Evolutionary conservation across 2,888 invertebrate species (phyloP), one percentile per base, ranked within the genome.

Genomic region (Lithodes maja): DNA sequence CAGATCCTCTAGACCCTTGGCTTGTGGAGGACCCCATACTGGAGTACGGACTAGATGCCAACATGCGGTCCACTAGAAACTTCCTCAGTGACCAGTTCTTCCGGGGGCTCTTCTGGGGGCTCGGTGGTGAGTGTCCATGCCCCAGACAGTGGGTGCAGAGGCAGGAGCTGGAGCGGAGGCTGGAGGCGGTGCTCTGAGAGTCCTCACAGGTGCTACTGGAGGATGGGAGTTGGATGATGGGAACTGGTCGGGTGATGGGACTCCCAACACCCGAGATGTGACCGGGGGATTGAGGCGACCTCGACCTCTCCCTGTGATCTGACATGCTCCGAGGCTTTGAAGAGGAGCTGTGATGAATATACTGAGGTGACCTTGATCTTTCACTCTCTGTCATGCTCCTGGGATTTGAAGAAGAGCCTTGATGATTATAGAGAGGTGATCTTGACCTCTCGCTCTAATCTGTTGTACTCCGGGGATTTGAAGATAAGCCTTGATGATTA

Each of bases 61-160:
- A 54, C 89, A 89, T 89, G 12, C 85, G 85, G 69, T 89, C 89
- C 53, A 89, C 69, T 17, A 89, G 83, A 69, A 89, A 89, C 82
- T 83, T 89, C n/a, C 89, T 68, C 7, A 89, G 83, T 3, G 89
- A 89, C 85, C 89, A 85, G 85, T 83, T 85, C 55, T 86, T 89
- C 55, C 89, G 55, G 2, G 85, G 85, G 49, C 82, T 85, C 77
- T 83, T 89, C 78, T 85, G 89, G 7, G 89, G 85, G 78, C 89
- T 85, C 2, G 89, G 83, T 61, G 89, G 82, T 1, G 78, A 89
- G 50, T n/a, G n/a, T 2, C 83, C 75, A 33, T 54, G 54, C 2
- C 81, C 88, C 55, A 85, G 71, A 68, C 88, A 88, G 74, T 80
- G 85, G 0, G 88, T 74, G 52, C 88, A 88, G 49, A 84, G 74